Evolutionary conservation across 2,113 vertebrate genomes (phyloP).

Genomic region (Odontophorus gujanensis): DNA sequence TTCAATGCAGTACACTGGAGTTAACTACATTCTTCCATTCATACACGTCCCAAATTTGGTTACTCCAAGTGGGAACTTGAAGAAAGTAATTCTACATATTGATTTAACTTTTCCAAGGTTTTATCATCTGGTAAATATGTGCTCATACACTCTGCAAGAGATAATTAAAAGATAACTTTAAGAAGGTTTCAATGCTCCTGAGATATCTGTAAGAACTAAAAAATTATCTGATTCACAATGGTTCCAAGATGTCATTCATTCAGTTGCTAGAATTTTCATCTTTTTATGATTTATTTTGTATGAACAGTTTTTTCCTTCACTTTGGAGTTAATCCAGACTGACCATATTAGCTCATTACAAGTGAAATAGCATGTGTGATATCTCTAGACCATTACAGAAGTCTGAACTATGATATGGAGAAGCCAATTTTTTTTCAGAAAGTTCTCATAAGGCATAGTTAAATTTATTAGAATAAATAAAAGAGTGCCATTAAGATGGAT

Average conservation of each 20-base stretch:
- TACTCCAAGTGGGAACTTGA: not conserved
- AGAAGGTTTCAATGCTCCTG: not conserved
- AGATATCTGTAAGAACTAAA: not conserved
- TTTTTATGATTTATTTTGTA: not conserved
- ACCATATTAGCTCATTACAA: not conserved
- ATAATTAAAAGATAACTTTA: not conserved
- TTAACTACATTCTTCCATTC: not conserved
- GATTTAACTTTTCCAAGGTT: fast-evolving
- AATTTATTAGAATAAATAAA: not conserved
- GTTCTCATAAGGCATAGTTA: not conserved
- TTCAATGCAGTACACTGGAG: not conserved
- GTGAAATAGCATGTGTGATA: not conserved
- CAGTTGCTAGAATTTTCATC: fast-evolving
- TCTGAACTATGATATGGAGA: not conserved
- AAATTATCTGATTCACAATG: not conserved
- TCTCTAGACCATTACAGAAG: not conserved
- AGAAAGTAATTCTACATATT: not conserved
- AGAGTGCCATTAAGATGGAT: not conserved
- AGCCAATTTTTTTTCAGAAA: not conserved
- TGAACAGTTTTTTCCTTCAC: not conserved
- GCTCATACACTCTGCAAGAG: not conserved
- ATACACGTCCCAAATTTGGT: not conserved
- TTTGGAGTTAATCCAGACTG: not conserved
- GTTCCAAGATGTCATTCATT: fast-evolving
- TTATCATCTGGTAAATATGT: not conserved